A percentile compares a stretch with the other conserved stretches of the same genome.
phyloP scores from a whole-genome alignment of 2,888 invertebrate species.

The Trachelus stipa region DNA sequence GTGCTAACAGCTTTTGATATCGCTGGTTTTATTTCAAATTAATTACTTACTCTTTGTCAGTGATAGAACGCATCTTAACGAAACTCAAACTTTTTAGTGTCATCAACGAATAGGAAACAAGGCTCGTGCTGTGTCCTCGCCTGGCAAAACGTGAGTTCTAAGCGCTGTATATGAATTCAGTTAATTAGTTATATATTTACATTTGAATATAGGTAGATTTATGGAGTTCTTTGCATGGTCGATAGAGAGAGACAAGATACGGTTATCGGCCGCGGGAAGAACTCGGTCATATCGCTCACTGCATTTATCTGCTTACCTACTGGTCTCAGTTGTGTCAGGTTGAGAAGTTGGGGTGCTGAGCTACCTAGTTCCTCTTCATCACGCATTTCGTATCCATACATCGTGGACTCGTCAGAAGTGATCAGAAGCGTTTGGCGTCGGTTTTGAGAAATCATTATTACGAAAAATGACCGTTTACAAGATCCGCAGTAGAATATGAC shows the following conservation, averaged over 20 bases:
- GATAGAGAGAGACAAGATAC: background rate
- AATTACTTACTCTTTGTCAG: background rate
- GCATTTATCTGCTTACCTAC: background rate
- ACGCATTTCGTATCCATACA: too few species aligned
- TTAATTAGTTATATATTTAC: background rate
- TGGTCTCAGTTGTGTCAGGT: background rate
- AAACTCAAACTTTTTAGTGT: background rate
- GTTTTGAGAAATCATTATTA: background rate
- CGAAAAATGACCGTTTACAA: background rate
- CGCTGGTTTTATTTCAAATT: background rate
- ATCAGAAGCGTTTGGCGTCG: conserved; percentile 1
- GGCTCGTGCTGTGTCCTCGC: background rate
- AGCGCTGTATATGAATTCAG: background rate
- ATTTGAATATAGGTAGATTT: background rate
- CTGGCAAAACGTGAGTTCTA: background rate
- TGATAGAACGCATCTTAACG: too few species aligned
- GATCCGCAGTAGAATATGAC: background rate
- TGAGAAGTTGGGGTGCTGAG: background rate
- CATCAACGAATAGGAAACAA: background rate
- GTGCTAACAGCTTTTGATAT: too few species aligned
- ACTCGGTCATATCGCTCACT: background rate
- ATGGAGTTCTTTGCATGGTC: background rate
- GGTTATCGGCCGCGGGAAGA: background rate
- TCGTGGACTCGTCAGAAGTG: background rate
- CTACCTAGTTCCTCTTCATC: too few species aligned